Evolutionary conservation across 2,113 vertebrate species (phyloP).

Genomic region (Paralichthys olivaceus): DNA sequence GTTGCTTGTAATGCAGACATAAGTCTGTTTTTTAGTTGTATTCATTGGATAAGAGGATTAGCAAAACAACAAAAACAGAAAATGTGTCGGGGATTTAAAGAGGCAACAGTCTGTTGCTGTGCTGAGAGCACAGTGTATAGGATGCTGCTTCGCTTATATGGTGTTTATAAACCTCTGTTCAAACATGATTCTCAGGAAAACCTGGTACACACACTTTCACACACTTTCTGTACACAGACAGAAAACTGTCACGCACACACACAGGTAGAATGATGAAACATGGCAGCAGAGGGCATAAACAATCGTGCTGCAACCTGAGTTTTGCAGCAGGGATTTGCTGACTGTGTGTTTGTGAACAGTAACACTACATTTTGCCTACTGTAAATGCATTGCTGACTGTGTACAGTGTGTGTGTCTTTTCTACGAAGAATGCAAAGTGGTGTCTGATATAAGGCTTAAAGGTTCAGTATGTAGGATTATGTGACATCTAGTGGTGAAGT

Average conservation of each 20-base stretch:
- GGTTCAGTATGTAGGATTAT: too few species aligned
- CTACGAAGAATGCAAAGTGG: neutral
- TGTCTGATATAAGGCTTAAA: neutral
- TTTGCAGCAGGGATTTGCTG: slow-evolving; percentile 63
- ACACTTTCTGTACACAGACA: neutral
- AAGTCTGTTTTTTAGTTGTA: slow-evolving; percentile 46
- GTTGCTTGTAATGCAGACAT: slow-evolving; percentile 2
- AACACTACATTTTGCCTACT: neutral
- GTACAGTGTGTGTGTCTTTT: neutral
- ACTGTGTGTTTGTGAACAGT: neutral
- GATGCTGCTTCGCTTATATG: neutral
- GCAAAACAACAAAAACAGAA: slow-evolving; percentile 31
- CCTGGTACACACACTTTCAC: neutral
- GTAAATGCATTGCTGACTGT: neutral
- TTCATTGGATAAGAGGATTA: slow-evolving; percentile 50
- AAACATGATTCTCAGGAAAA: slow-evolving; percentile 2
- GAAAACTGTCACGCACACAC: neutral
- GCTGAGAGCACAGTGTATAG: neutral
- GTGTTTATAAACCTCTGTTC: slow-evolving; percentile 7
- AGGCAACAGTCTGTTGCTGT: too few species aligned
- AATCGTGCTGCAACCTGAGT: slow-evolving; percentile 50
- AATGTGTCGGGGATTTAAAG: neutral
- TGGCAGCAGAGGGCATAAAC: slow-evolving; percentile 49
- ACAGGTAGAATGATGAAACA: slow-evolving; percentile 43
- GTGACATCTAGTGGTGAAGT: too few species aligned